Conservation (phyloP, 2,113 vertebrate species). For the Percina caprodes region DNA sequence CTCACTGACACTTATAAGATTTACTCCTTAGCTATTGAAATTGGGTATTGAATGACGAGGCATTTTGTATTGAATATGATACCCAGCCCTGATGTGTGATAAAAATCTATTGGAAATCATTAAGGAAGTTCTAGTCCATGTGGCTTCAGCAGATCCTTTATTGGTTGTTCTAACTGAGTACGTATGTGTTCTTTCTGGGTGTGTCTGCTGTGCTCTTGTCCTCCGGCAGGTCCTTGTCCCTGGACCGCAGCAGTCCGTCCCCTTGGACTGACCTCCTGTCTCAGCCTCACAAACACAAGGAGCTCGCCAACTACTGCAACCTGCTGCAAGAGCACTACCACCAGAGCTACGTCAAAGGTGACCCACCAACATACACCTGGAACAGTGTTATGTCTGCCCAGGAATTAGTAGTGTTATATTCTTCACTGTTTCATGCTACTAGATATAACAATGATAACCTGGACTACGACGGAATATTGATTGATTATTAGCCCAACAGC, state of each 20-base stretch:
- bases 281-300: constrained; percentile 90
- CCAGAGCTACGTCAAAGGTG: constrained; percentile 91
- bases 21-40: no score
- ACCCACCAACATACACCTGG: neutral
- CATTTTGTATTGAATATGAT: no score
- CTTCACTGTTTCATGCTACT: no score
- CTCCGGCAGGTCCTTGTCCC: constrained; percentile 87
- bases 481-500: no score
- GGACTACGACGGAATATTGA: no score
- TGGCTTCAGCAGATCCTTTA: neutral
- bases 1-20: no score
- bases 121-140: neutral
- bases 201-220: neutral
- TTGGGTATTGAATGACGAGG: no score
- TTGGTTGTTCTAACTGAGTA: neutral
- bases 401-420: no score
- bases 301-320: constrained; percentile 91
- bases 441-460: no score
- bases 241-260: constrained; percentile 88
- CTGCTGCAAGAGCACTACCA: constrained; percentile 96
- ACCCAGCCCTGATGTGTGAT: no score
- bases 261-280: constrained; percentile 89
- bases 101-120: neutral
- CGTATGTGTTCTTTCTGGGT: neutral
- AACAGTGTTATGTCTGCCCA: neutral